A percentile compares a stretch with the other conserved stretches of the same genome.
phyloP scores from a whole-genome alignment of 53 echinoderm and acorn worm genomes.

The Echinarachnius parma region DNA sequence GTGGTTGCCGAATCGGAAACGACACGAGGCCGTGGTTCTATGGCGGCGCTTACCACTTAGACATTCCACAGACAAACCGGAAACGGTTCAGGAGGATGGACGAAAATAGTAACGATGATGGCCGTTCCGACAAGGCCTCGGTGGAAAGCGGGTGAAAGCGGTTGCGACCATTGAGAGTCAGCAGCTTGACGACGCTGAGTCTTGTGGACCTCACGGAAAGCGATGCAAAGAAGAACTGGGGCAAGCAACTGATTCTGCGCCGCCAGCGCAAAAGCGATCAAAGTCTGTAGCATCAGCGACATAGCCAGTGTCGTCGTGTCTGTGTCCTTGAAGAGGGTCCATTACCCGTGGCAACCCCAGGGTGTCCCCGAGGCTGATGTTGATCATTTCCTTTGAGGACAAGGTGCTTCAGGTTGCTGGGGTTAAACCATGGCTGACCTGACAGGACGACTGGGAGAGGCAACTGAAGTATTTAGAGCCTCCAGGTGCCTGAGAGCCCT shows the following conservation, averaged over 20 bases:
- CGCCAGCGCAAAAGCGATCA: constrained; percentile 52
- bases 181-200: constrained; percentile 56
- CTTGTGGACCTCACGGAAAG: constrained; percentile 9
- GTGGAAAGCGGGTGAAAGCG: constrained; percentile 69
- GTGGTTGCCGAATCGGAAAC: constrained; percentile 61
- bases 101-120: constrained; percentile 7
- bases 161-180: constrained; percentile 77
- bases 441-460: constrained; percentile 38
- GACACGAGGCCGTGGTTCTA: constrained; percentile 29
- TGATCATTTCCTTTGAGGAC: constrained; percentile 61
- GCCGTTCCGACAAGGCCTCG: constrained; percentile 6
- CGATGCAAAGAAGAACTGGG: too few relatives aligned
- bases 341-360: too few relatives aligned
- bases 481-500: not conserved
- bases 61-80: constrained; percentile 36
- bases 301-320: constrained; percentile 68
- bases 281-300: constrained; percentile 65
- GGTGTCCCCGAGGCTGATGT: constrained; percentile 46
- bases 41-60: constrained; percentile 54
- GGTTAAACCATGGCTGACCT: constrained; percentile 55
- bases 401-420: constrained; percentile 52
- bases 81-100: constrained; percentile 25
- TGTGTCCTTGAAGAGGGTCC: constrained; percentile 56
- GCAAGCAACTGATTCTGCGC: too few relatives aligned
- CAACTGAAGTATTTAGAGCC: constrained; percentile 20